Base-by-base conservation (phyloP, 2,113 vertebrate species). In the Ia io region DNA sequence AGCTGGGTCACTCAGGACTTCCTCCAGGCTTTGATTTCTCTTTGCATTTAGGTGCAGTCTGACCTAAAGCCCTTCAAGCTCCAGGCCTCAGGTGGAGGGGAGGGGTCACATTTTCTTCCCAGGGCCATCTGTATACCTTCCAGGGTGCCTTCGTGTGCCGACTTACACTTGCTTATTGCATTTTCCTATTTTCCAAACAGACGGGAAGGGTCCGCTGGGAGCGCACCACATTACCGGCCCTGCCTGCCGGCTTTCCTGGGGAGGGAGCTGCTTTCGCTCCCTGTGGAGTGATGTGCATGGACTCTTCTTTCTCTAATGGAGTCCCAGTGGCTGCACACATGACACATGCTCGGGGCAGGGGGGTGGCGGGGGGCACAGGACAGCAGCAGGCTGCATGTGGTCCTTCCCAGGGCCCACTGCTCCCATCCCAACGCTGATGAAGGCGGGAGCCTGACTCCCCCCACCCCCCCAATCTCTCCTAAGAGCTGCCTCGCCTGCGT, bases 161-260 rank as follows among this genome's bases (percentile, higher is more conserved):
- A 93, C 97, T 98, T 97, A 93, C 79, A 90, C 88, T 95, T 96
- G 88, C 90, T 90, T 84, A 78, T 14, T 97, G 94, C 61, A 83
- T 98, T 98, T 94, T 97, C 93, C 65, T 93, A 56, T 95, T 98
- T 97, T 87, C 89, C 59, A 93, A 84, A 94, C 91, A 94, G 96
- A 25, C 89, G 96, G 88, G 59, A 94, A 73, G 47, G 83, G 86
- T 93, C 97, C 90, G 16, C 0, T 49, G 95, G 90, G 97, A 97
- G 51, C 59, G 35, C 73, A 96, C 89, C 90, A 94, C 85, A 95
- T 97, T 90, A 84, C 97, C 30, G 35, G 25, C 93, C 90, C 70
- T 69, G 95, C 92, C 97, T 32, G 1, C 25, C 37, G n/a, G 69
- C 97, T 96, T 95, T 96, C 96, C 96, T 93, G 40, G 90, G 92